Conservation (phyloP, 2,797 vertebrate genomes). For the Adelosebastes latens region DNA sequence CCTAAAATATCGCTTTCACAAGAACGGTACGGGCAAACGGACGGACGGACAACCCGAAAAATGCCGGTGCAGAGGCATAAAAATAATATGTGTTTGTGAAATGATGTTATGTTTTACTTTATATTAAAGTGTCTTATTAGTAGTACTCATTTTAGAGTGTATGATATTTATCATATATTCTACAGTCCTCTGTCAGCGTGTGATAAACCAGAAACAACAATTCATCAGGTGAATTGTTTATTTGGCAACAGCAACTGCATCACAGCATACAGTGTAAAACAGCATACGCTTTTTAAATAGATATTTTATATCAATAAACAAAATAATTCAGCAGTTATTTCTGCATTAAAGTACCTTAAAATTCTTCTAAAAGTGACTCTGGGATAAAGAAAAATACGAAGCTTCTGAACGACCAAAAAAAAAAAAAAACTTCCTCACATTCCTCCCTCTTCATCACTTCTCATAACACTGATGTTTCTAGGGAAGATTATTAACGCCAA, state of each 20-base stretch:
- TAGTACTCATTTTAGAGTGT: not conserved
- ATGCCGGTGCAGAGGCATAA: too few species aligned
- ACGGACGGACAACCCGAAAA: too few species aligned
- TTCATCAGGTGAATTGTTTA: constrained; percentile 81
- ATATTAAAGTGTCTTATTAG: not conserved
- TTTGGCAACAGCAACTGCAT: constrained; percentile 64
- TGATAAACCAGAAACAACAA: constrained; percentile 57
- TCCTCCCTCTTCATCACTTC: not conserved
- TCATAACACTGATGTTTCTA: not conserved
- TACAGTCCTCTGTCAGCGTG: not conserved
- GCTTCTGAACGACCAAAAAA: not conserved
- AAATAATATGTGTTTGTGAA: too few species aligned
- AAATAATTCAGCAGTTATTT: not conserved
- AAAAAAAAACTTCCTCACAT: not conserved
- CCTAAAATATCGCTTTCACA: too few species aligned
- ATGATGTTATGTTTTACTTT: not conserved
- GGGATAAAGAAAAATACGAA: not conserved
- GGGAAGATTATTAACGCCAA: not conserved
- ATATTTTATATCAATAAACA: constrained; percentile 3
- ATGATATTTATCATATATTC: not conserved
- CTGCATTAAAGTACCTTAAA: constrained; percentile 31
- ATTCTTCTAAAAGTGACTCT: not conserved
- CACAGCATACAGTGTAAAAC: constrained; percentile 59
- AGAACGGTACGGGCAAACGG: too few species aligned
- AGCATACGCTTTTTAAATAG: constrained; percentile 32